Evolutionary conservation across 1,140 invertebrate species (phyloP).

Genomic region (Hormaphis cornu): DNA sequence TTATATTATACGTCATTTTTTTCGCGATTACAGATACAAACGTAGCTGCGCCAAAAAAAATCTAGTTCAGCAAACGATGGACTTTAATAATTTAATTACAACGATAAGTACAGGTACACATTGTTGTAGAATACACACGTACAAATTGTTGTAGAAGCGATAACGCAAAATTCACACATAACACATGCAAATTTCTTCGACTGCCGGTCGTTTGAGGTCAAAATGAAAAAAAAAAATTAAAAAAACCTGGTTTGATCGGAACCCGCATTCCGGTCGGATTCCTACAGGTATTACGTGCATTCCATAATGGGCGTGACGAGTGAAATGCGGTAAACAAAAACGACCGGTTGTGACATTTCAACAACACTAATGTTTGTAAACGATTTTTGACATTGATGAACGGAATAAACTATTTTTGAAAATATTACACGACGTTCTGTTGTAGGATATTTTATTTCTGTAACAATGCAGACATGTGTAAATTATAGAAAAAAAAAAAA

Average conservation of each 20-base stretch:
- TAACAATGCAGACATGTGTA: no score
- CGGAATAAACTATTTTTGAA: background rate
- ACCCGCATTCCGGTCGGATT: background rate
- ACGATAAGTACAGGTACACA: no score
- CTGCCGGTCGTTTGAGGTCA: background rate
- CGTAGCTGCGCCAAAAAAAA: no score
- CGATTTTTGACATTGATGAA: background rate
- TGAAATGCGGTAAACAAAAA: background rate
- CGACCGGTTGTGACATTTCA: background rate
- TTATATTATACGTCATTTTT: no score
- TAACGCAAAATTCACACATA: background rate
- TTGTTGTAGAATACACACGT: no score
- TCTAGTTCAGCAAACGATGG: no score
- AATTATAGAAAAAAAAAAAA: no score
- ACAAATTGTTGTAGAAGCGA: no score
- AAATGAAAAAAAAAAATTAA: slow-evolving; percentile 14
- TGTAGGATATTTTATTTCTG: no score
- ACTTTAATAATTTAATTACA: no score
- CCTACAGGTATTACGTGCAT: slow-evolving; percentile 10
- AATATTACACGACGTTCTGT: background rate
- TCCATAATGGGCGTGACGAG: slow-evolving; percentile 3
- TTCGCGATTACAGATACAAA: no score
- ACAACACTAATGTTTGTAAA: background rate
- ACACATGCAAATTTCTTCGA: background rate
- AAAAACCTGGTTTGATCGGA: background rate